Base-by-base conservation (phyloP, 2,888 invertebrate species). In the Agonopterix alstromeriana region DNA sequence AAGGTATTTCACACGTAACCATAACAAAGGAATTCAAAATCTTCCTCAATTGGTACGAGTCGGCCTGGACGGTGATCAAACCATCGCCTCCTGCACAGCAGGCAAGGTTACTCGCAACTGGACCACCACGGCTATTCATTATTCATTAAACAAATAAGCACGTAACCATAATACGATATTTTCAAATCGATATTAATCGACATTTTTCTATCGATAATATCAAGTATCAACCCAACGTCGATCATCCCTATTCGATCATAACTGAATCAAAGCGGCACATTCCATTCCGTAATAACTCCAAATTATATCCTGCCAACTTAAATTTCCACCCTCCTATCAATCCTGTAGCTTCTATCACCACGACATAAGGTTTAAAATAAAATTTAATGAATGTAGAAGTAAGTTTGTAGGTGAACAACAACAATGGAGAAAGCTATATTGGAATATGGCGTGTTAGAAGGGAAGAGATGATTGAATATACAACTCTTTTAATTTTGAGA, bases 401-500 rank as follows among this genome's bases (percentile, higher is more conserved):
- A 27, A 27, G 27, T 27, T 38, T 38, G 38, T 38, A 38, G 38
- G n/a, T 38, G 9, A n/a, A n/a, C n/a, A 38, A 38, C n/a, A 53
- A 58, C 59, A 58, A 59, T 57, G 48, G 49, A 50, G 48, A n/a
- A n/a, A n/a, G 59, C 56, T 57, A 60, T 64, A 63, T 67, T 65
- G 62, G 57, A 60, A 63, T 61, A 58, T 62, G 56, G 58, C 55
- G 52, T 53, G 56, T 50, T 46, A 43, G 51, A 48, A 59, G 57
- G 59, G 60, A 54, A 61, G 38, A 38, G n/a, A 65, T 57, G 49
- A 50, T 27, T 27, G 27, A 27, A 27, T 58, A 63, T 60, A 70
- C 68, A 79, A 78, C 78, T 80, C 82, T 82, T 81, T 78, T 81
- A 76, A 80, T 82, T 72, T 77, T 60, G 57, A 63, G 64, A 60